These are phyloP conservation scores for Leptodirus hochenwartii DNA, from an alignment of 2,888 invertebrate genomes.

Conservation along the genomic window DNA sequence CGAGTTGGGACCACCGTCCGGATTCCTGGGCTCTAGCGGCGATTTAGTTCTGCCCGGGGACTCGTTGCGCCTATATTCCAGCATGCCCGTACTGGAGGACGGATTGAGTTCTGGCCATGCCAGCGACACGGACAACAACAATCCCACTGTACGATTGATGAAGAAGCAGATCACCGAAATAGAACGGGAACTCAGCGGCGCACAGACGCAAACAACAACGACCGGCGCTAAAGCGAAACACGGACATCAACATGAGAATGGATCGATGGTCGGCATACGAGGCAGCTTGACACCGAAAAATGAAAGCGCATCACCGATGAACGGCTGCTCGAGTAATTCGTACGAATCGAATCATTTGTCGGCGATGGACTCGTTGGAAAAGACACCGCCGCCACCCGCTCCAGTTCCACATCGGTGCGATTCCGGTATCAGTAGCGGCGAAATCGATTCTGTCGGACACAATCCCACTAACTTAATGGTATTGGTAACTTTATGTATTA, in stretches of 20 bases:
- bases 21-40: constrained; percentile 31
- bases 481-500: too few relatives aligned
- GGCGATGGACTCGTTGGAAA: constrained; percentile 18
- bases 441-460: constrained; percentile 14
- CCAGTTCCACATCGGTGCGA: constrained; percentile 51
- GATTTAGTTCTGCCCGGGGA: constrained; percentile 41
- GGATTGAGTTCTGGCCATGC: constrained; percentile 87
- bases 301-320: constrained; percentile 15
- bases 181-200: constrained; percentile 47
- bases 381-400: constrained; percentile 56
- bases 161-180: constrained; percentile 56
- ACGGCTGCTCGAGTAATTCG: constrained; percentile 22
- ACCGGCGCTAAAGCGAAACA: constrained; percentile 16
- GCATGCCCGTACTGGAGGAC: constrained; percentile 86
- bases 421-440: constrained; percentile 13
- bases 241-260: constrained; percentile 26
- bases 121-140: constrained; percentile 82
- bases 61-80: constrained; percentile 48
- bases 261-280: constrained; percentile 20
- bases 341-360: constrained; percentile 19
- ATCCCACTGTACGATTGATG: constrained; percentile 46
- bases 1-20: constrained; percentile 29
- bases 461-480: too few relatives aligned
- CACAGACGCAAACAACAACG: constrained; percentile 23
- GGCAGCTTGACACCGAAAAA: constrained; percentile 15